Conservation (phyloP, 2,113 vertebrate genomes). For the human region GRCh38 chr15:95880001-95880500, state of each 20-base stretch:
- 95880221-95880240: constrained; percentile 52
- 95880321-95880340: neutral
- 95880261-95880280: constrained; percentile 62
- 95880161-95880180: constrained; percentile 47
- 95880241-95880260: constrained; percentile 76
- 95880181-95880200: constrained; percentile 79
- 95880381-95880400: neutral
- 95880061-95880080: constrained; percentile 76
- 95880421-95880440: constrained; percentile 34
- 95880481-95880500: constrained; percentile 2
- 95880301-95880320: neutral
- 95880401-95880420: neutral
- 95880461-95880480: neutral
- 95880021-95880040: constrained; percentile 75
- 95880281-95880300: constrained; percentile 1
- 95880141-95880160: constrained; percentile 75
- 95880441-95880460: neutral
- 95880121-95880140: constrained; percentile 73
- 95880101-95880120: constrained; percentile 62
- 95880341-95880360: neutral
- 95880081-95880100: constrained; percentile 80
- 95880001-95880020: constrained; percentile 65
- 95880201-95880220: constrained; percentile 44
- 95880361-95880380: neutral
- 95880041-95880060: constrained; percentile 77